Evolutionary conservation across 2,113 vertebrate genomes (phyloP), one percentile per base, ranked within the genome.

Genomic region (Gallinago jamesoni): DNA sequence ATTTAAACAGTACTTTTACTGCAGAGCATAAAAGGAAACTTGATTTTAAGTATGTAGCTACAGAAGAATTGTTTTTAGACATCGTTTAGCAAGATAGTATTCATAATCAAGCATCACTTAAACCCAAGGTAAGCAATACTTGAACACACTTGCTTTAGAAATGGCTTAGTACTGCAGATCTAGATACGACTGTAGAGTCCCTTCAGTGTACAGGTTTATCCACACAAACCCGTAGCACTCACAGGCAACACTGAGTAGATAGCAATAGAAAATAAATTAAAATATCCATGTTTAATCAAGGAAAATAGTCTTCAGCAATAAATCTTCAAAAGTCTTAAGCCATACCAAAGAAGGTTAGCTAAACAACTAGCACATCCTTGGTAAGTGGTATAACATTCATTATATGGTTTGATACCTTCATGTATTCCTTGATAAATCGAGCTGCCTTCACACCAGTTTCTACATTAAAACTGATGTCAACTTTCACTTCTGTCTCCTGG

Each of bases 391-490:
- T 41, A 78, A 52, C 27, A 76, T 62, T 43, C 39, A 89, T 37
- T 76, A 73, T 21, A 50, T 6, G 8, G 39, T 47, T 47, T 72
- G 50, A 82, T 97, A 99, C 99, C 99, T 99, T 99, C 94, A 99
- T 98, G 74, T 99, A 99, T 78, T 99, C 99, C 98, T 99, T 99
- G 95, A 99, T 99, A 97, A 99, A 99, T 93, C 98, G 98, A 31
- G 99, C 99, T 68, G 99, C 99, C 98, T 99, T 99, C 77, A 99
- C 99, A 37, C 99, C 99, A 48, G 99, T 99, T 98, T 99, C 99
- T 87, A 99, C 99, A 60, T 99, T 99, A 96, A 99, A 99, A 97
- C 99, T 99, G 98, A 99, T 99, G 98, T 99, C 99, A 67, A 99
- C 99, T 98, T 99, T 99, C 47, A 99, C 99, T 70, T 99, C 99